These are phyloP conservation scores for Drosophila mayaguana DNA, from an alignment of 2,888 invertebrate genomes.

Conservation along the genomic window DNA sequence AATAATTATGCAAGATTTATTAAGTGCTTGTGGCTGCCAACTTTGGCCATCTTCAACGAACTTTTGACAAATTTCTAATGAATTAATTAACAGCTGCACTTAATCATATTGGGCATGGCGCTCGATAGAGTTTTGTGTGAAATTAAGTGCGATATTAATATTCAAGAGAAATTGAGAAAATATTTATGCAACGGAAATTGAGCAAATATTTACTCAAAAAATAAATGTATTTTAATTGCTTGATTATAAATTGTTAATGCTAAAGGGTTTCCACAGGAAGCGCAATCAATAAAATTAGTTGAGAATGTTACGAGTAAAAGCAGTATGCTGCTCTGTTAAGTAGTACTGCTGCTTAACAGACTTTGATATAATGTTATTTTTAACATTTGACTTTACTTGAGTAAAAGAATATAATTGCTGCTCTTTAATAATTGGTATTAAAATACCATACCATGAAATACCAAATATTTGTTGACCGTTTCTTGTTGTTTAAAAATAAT, in stretches of 20 bases:
- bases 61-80: constrained; percentile 59
- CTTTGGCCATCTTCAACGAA: constrained; percentile 24
- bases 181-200: background rate
- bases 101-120: constrained; percentile 33
- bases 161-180: background rate
- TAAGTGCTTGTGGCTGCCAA: constrained; percentile 43
- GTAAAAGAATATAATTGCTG: no score
- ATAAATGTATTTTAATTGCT: background rate
- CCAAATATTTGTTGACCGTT: no score
- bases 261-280: background rate
- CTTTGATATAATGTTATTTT: no score
- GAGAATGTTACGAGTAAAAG: no score
- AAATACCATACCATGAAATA: no score
- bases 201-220: constrained; percentile 6
- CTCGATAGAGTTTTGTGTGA: background rate
- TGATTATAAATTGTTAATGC: constrained; percentile 2
- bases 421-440: no score
- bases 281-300: background rate
- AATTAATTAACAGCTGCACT: constrained; percentile 63
- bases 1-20: constrained; percentile 69
- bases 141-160: constrained; percentile 5
- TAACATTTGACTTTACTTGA: no score
- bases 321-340: no score
- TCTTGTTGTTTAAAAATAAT: no score
- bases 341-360: no score